Evolutionary conservation across 2,888 invertebrate species (phyloP).

Genomic region (Epistrophella euchroma): DNA sequence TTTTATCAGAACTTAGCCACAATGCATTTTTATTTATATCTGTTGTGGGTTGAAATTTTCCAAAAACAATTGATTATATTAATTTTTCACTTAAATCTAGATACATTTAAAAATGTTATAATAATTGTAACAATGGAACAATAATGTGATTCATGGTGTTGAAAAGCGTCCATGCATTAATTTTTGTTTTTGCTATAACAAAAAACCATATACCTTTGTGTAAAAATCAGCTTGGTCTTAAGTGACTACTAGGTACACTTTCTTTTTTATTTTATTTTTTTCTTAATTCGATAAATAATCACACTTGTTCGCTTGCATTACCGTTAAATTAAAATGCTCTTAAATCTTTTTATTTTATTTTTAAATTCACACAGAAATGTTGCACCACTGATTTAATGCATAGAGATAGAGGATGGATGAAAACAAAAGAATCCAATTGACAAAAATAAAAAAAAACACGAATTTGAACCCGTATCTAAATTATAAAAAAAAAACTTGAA

Average conservation of each 20-base stretch:
- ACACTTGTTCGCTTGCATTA: slow-evolving; percentile 7
- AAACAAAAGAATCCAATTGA: slow-evolving; percentile 51
- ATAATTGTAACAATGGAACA: slow-evolving; percentile 26
- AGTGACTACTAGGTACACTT: slow-evolving; percentile 12
- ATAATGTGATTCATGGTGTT: slow-evolving; percentile 13
- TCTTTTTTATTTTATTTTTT: neutral
- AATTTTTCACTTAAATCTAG: neutral
- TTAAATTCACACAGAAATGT: slow-evolving; percentile 11
- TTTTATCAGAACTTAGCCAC: slow-evolving; percentile 18
- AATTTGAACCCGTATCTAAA: slow-evolving; percentile 38
- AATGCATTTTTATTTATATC: slow-evolving; percentile 5
- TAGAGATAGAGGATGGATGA: slow-evolving; percentile 7
- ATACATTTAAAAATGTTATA: neutral
- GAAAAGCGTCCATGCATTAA: slow-evolving; percentile 5
- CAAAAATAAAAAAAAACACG: slow-evolving; percentile 28
- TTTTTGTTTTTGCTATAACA: neutral
- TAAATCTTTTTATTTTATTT: slow-evolving; percentile 7
- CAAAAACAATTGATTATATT: neutral
- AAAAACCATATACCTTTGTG: slow-evolving; percentile 25
- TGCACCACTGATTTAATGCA: slow-evolving; percentile 47
- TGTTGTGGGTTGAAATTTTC: neutral
- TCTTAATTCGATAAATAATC: neutral
- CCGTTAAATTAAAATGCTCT: slow-evolving; percentile 14
- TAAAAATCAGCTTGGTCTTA: slow-evolving; percentile 7
- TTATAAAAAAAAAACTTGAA: slow-evolving; percentile 3